A percentile compares a stretch with the other conserved stretches of the same genome.
phyloP scores from a whole-genome alignment of 2,797 vertebrate species.

The Halcyon badia region DNA sequence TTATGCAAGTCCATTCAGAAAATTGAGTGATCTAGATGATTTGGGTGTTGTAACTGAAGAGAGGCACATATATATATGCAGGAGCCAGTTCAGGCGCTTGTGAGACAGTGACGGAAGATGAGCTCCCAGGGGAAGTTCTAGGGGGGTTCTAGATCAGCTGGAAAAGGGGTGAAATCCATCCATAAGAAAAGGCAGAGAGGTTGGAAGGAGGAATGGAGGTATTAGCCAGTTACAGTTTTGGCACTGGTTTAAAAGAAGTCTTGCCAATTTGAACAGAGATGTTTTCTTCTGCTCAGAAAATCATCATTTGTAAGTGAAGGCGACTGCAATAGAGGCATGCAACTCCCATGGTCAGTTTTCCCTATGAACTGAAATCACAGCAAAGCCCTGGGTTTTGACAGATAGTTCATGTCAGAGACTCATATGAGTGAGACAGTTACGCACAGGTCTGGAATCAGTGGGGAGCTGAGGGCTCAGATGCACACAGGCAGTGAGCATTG shows the following conservation, averaged over 20 bases:
- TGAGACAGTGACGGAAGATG: neutral
- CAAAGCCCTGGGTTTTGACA: neutral
- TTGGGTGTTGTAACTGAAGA: neutral
- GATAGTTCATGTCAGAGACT: neutral
- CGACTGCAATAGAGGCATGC: neutral
- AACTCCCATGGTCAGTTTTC: neutral
- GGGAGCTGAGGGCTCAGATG: neutral
- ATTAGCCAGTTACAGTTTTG: neutral
- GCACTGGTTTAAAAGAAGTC: neutral
- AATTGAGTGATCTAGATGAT: neutral
- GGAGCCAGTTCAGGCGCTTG: neutral
- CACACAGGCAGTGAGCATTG: rapidly evolving
- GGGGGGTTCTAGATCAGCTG: neutral
- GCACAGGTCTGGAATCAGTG: neutral
- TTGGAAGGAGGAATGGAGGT: neutral
- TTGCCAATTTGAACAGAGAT: neutral
- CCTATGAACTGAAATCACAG: neutral
- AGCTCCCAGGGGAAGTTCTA: neutral
- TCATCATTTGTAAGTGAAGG: neutral
- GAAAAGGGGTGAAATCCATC: neutral
- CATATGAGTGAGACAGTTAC: neutral
- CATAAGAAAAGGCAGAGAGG: neutral
- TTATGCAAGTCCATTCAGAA: neutral
- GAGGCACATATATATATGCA: neutral
- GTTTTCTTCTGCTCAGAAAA: neutral